Evolutionary conservation across 1,140 invertebrate species (phyloP).

Genomic region (Reticulitermes speratus): DNA sequence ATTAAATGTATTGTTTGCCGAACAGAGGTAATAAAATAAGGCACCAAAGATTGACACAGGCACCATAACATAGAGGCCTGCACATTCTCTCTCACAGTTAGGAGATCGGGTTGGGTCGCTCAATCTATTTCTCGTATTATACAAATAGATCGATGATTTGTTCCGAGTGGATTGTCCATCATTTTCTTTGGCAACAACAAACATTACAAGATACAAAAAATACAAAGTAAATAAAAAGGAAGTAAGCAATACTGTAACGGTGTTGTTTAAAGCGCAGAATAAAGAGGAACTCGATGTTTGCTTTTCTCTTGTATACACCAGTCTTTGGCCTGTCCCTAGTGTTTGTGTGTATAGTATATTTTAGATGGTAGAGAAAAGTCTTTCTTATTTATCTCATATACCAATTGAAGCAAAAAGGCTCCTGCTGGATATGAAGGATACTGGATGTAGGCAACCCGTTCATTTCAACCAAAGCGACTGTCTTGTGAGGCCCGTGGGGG

Average conservation of each 20-base stretch:
- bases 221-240: background rate
- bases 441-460: background rate
- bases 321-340: background rate
- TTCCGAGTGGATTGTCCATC: constrained; percentile 1
- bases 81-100: background rate
- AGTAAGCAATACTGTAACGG: background rate
- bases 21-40: too few relatives aligned
- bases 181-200: background rate
- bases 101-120: background rate
- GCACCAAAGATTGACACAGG: too few relatives aligned
- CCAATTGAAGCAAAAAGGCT: background rate
- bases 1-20: too few relatives aligned
- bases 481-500: too few relatives aligned
- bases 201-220: constrained; percentile 12
- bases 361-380: background rate
- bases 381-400: background rate
- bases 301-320: constrained; percentile 12
- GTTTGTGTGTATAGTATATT: constrained; percentile 14
- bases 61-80: too few relatives aligned
- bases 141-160: constrained; percentile 13
- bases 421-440: background rate
- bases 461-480: background rate
- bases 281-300: background rate
- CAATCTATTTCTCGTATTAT: background rate
- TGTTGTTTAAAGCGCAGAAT: constrained; percentile 10